Percentiles rank a stretch among this genome's conserved stretches.
These are phyloP conservation scores for Pterois miles DNA, from an alignment of 2,797 vertebrate species.

Conservation along the genomic window DNA sequence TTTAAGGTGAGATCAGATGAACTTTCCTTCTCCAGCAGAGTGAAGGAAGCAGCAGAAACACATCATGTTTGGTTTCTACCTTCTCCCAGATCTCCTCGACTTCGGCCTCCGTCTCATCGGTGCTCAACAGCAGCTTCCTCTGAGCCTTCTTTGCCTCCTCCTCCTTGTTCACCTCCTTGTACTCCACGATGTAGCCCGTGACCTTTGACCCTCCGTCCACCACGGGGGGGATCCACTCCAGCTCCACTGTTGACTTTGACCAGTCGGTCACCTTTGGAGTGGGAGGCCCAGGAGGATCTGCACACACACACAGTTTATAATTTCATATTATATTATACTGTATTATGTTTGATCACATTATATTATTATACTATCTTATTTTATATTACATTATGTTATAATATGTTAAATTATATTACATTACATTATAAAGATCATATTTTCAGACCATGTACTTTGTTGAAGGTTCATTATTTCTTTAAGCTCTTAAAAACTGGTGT, in stretches of 20 bases:
- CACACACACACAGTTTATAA: neutral
- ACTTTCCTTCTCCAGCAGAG: too few relatives aligned
- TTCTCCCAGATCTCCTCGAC: constrained; percentile 89
- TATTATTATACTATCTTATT: too few relatives aligned
- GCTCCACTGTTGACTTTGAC: constrained; percentile 95
- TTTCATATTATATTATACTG: neutral
- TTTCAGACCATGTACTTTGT: too few relatives aligned
- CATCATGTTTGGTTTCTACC: constrained; percentile 65
- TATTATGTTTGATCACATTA: too few relatives aligned
- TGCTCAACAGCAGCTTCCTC: constrained; percentile 66
- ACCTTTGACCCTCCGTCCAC: constrained; percentile 95
- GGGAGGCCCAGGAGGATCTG: constrained; percentile 95
- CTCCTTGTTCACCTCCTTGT: constrained; percentile 89
- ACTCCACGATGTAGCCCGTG: constrained; percentile 96
- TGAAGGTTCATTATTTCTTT: too few relatives aligned
- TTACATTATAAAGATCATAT: too few relatives aligned
- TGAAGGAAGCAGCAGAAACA: too few relatives aligned
- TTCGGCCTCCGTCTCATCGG: constrained; percentile 76
- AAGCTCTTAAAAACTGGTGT: too few relatives aligned
- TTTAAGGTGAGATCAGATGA: neutral
- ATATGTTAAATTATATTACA: too few relatives aligned
- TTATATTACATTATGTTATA: neutral
- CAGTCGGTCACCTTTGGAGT: constrained; percentile 95
- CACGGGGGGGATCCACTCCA: constrained; percentile 94
- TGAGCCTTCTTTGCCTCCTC: constrained; percentile 77